Percentiles rank a stretch among this genome's conserved stretches.
These are phyloP conservation scores for Promerops cafer DNA, from an alignment of 2,113 vertebrate genomes.

Conservation along the genomic window DNA sequence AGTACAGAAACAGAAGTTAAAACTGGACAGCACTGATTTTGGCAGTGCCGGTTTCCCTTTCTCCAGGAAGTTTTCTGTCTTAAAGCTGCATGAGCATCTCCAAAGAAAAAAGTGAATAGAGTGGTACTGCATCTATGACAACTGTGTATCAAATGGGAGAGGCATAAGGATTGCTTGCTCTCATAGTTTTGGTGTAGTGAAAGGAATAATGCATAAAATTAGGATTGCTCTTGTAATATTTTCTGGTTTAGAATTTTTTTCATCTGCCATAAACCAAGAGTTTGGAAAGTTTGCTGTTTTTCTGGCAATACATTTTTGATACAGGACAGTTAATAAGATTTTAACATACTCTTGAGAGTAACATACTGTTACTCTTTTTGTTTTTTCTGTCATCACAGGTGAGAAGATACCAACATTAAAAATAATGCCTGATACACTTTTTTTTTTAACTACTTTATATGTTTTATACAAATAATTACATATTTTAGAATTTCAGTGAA, in stretches of 20 bases:
- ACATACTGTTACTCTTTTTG: background rate
- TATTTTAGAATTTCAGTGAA: background rate
- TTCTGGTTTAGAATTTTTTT: background rate
- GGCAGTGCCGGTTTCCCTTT: background rate
- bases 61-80: background rate
- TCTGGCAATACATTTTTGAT: background rate
- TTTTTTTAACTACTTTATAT: background rate
- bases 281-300: background rate
- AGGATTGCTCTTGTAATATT: background rate
- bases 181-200: background rate
- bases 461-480: background rate
- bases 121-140: background rate
- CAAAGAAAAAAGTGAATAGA: background rate
- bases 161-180: background rate
- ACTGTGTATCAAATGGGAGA: background rate
- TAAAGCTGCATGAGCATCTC: background rate
- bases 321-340: background rate
- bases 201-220: background rate
- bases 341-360: no score
- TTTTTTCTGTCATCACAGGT: background rate
- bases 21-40: background rate
- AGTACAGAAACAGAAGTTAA: background rate
- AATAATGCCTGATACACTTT: background rate
- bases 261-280: background rate
- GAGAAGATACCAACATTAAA: background rate